Evolutionary conservation across 2,888 invertebrate species (phyloP).

Genomic region (Buathra laborator): DNA sequence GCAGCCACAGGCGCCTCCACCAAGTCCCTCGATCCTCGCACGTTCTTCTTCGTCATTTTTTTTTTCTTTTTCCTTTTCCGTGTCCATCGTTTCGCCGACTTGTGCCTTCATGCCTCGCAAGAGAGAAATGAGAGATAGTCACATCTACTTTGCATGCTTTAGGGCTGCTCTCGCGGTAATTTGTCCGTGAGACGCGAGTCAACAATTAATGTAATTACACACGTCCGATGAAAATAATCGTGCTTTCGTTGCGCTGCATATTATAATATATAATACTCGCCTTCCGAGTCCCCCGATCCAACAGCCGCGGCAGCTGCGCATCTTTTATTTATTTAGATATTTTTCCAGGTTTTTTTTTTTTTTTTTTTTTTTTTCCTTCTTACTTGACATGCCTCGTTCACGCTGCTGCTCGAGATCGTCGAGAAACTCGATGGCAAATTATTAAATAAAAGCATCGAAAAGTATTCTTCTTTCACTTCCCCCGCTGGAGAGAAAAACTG

Average conservation of each 20-base stretch:
- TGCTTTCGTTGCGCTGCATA: conserved; percentile 64
- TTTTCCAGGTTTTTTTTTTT: conserved; percentile 36
- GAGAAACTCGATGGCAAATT: conserved; percentile 4
- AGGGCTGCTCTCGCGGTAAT: conserved; percentile 68
- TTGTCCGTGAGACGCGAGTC: conserved; percentile 71
- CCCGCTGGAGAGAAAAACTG: conserved; percentile 18
- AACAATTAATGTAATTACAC: conserved; percentile 79
- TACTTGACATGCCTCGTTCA: background rate
- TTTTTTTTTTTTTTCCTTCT: conserved; percentile 17
- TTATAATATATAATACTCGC: conserved; percentile 40
- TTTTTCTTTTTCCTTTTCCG: conserved; percentile 22
- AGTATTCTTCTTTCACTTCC: background rate
- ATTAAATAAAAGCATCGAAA: background rate
- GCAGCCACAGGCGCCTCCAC: conserved; percentile 37
- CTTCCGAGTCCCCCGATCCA: conserved; percentile 18
- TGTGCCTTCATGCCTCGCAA: background rate
- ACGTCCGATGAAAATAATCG: conserved; percentile 75
- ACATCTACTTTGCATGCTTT: conserved; percentile 26
- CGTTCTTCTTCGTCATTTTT: background rate
- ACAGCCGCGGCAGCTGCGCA: conserved; percentile 58
- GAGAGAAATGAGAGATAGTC: background rate
- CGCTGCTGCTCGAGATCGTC: background rate
- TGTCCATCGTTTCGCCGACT: conserved; percentile 29
- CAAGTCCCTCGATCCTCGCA: conserved; percentile 42
- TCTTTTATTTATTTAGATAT: conserved; percentile 57